Conservation (phyloP, 2,797 vertebrate genomes). For the Xiphorhynchus erythropygius region DNA sequence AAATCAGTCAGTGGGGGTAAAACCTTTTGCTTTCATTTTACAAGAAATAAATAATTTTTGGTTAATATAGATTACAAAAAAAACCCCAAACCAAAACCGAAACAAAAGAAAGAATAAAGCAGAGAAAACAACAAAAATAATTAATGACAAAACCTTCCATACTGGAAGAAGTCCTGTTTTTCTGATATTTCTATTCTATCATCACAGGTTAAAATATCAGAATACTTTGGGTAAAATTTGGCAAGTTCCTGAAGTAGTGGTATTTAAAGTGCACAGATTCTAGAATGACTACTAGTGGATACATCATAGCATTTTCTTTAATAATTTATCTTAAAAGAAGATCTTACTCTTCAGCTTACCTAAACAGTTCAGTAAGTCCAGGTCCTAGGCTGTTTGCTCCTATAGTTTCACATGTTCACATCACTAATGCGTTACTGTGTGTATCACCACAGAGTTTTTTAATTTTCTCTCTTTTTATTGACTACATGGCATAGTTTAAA, state of each 20-base stretch:
- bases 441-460: background rate
- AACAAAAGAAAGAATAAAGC: background rate
- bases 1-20: background rate
- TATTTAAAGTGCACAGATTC: background rate
- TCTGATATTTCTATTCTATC: background rate
- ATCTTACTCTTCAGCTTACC: background rate
- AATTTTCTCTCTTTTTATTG: background rate
- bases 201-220: background rate
- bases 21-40: background rate
- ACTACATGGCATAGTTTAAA: background rate
- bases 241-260: background rate
- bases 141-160: background rate
- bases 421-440: background rate
- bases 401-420: background rate
- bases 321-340: background rate
- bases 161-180: background rate
- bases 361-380: background rate
- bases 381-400: background rate
- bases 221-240: background rate
- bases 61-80: background rate
- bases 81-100: background rate
- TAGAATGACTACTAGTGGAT: background rate
- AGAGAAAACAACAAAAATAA: background rate
- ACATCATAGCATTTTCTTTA: background rate
- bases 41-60: background rate